Evolutionary conservation across 64 coral and sea anemone species (phyloP).

Genomic region (Actinia tenebrosa): DNA sequence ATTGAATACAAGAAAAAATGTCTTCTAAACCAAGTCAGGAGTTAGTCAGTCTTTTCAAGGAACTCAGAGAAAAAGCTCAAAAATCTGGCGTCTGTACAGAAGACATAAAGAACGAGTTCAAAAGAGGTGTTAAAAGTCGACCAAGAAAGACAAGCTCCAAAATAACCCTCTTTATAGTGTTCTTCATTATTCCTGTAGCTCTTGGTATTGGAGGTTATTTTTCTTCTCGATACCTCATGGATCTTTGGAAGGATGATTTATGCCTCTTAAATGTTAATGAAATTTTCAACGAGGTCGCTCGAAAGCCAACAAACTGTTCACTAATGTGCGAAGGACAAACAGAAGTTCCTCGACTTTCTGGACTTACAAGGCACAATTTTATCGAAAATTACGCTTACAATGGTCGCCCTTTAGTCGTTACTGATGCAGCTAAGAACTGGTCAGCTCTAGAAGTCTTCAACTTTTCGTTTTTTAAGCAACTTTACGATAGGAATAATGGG

Average conservation of each 20-base stretch:
- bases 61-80: conserved; percentile 43
- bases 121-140: conserved; percentile 32
- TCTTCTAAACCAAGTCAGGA: conserved; percentile 14
- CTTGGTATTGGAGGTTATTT: conserved; percentile 60
- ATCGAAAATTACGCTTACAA: conserved; percentile 79
- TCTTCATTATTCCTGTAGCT: conserved; percentile 67
- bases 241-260: conserved; percentile 45
- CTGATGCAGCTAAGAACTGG: conserved; percentile 88
- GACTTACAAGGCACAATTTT: conserved; percentile 65
- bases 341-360: conserved; percentile 73
- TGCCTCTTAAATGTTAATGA: conserved; percentile 81
- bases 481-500: conserved; percentile 72
- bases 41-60: conserved; percentile 37
- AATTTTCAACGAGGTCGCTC: conserved; percentile 69
- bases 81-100: conserved; percentile 22
- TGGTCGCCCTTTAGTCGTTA: conserved; percentile 79
- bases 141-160: conserved; percentile 14
- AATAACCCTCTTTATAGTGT: conserved; percentile 13
- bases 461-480: conserved; percentile 73
- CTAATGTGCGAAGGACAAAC: conserved; percentile 80
- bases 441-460: conserved; percentile 75
- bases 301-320: conserved; percentile 76
- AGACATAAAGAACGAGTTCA: conserved; percentile 15
- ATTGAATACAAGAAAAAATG: not conserved
- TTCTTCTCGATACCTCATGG: conserved; percentile 18